phyloP scores from a whole-genome alignment of 2,888 invertebrate species.

The Odontomyia ornata region DNA sequence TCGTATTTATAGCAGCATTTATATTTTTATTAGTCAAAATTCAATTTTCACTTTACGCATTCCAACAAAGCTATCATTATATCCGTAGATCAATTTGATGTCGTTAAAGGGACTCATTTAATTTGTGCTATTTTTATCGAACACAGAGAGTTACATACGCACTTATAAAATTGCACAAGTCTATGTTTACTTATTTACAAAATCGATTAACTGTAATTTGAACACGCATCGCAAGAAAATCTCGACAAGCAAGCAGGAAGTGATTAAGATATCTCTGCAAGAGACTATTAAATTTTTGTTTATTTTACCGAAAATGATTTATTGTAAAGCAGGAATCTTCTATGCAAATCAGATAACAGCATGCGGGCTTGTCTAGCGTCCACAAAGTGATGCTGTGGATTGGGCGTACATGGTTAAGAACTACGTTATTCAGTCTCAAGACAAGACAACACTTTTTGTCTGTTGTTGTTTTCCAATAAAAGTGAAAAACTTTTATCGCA shows the following conservation, averaged over 20 bases:
- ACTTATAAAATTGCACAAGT: neutral
- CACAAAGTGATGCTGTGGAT: neutral
- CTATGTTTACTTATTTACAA: neutral
- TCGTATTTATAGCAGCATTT: neutral
- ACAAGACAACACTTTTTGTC: neutral
- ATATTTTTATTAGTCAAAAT: neutral
- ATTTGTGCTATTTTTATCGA: too few species aligned
- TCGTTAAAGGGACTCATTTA: neutral
- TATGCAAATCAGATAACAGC: constrained; percentile 14
- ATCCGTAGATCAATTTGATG: neutral
- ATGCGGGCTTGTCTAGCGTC: neutral
- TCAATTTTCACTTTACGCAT: neutral
- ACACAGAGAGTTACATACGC: neutral
- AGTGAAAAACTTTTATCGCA: neutral
- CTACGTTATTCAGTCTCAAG: too few species aligned
- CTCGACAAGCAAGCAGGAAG: neutral
- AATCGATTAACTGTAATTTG: too few species aligned
- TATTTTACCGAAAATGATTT: constrained; percentile 15
- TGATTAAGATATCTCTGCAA: constrained; percentile 1
- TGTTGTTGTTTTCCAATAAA: neutral
- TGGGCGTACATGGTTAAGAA: neutral
- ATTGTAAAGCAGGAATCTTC: neutral
- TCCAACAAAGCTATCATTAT: neutral
- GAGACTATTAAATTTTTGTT: neutral
- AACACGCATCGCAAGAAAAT: too few species aligned